phyloP scores from a whole-genome alignment of 1,140 invertebrate species.

The Drosophila baimaii region DNA sequence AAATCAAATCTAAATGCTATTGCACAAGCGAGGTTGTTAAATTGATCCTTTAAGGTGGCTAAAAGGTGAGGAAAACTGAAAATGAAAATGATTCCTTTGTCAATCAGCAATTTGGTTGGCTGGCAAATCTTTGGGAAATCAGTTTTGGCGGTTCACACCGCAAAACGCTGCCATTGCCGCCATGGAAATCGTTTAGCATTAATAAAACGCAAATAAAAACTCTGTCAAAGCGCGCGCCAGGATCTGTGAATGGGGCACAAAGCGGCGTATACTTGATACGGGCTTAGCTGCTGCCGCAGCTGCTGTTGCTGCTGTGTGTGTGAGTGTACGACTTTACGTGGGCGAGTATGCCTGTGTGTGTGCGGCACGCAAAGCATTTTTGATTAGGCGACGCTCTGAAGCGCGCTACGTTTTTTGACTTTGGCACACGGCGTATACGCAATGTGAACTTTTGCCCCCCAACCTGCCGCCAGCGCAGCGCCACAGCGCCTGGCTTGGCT shows the following conservation, averaged over 20 bases:
- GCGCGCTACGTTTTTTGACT: constrained; percentile 60
- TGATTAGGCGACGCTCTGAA: constrained; percentile 71
- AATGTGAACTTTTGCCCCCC: constrained; percentile 61
- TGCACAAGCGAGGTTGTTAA: constrained; percentile 2
- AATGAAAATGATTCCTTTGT: constrained; percentile 26
- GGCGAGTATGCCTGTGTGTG: constrained; percentile 4
- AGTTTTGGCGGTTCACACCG: constrained; percentile 13
- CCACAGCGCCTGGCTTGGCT: constrained; percentile 23
- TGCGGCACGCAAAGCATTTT: constrained; percentile 77
- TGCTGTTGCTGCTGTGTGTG: constrained; percentile 5
- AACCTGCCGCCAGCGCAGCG: not conserved
- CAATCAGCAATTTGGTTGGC: constrained; percentile 21
- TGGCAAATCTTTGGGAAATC: constrained; percentile 28
- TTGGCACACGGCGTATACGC: constrained; percentile 73
- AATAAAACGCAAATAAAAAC: constrained; percentile 70
- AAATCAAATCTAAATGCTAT: not conserved
- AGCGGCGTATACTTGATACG: constrained; percentile 60
- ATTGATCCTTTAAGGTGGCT: constrained; percentile 12
- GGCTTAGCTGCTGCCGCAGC: constrained; percentile 16
- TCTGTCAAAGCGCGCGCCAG: constrained; percentile 47
- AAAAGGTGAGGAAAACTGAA: constrained; percentile 4
- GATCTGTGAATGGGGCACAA: constrained; percentile 56
- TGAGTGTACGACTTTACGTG: not conserved
- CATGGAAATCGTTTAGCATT: constrained; percentile 60
- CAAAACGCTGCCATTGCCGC: not conserved